Evolutionary conservation across 2,888 invertebrate genomes (phyloP).

Genomic region (Conchocele bisecta): DNA sequence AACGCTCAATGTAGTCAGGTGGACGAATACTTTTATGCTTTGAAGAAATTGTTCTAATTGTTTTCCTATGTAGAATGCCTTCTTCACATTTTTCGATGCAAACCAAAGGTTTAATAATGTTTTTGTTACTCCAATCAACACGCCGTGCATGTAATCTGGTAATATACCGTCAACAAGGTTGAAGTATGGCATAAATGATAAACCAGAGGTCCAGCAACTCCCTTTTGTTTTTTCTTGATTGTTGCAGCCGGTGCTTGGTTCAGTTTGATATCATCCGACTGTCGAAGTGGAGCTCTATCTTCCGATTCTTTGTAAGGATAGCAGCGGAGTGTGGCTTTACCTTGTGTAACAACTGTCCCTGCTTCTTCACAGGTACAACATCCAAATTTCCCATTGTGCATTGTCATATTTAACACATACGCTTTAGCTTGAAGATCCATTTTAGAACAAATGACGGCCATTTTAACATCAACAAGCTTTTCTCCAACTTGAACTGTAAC

Average conservation of each 20-base stretch:
- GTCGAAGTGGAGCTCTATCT: too few species aligned
- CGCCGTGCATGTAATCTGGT: conserved; percentile 54
- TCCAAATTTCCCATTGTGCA: conserved; percentile 51
- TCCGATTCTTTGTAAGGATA: conserved; percentile 37
- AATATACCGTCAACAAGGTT: conserved; percentile 17
- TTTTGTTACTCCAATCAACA: conserved; percentile 34
- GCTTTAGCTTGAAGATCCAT: conserved; percentile 61
- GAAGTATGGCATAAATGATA: not conserved
- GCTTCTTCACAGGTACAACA: conserved; percentile 61
- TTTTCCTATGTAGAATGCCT: conserved; percentile 42
- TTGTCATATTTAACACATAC: conserved; percentile 54
- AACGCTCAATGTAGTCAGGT: conserved; percentile 45
- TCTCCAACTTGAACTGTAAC: conserved; percentile 26
- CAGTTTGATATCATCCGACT: too few species aligned
- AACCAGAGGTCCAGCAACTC: conserved; percentile 21
- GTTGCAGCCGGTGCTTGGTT: too few species aligned
- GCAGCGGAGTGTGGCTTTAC: conserved; percentile 27
- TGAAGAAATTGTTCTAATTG: conserved; percentile 26
- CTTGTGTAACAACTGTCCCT: conserved; percentile 38
- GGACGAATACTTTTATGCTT: conserved; percentile 41
- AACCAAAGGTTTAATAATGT: conserved; percentile 41
- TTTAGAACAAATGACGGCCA: conserved; percentile 29
- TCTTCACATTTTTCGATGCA: conserved; percentile 20
- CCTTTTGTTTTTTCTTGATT: too few species aligned
- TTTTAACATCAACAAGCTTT: conserved; percentile 27